Base-by-base conservation (phyloP, 2,888 invertebrate species). In the Papilio elwesi region DNA sequence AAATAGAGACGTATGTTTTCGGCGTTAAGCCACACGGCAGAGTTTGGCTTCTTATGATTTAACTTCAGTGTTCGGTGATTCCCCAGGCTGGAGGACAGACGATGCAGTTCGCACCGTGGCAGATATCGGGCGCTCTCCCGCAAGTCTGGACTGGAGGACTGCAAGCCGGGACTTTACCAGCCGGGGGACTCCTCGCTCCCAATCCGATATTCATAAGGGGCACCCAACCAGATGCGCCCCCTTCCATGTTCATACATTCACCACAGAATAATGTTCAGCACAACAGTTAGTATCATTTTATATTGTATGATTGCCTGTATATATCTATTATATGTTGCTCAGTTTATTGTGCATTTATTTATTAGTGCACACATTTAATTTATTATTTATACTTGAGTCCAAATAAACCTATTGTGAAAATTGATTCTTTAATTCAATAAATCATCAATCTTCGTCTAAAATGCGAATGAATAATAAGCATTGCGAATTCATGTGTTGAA, bases 161-260 rank as follows among this genome's bases (percentile, higher is more conserved):
- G 38, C 97, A 96, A 79, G 79, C 81, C 6, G 96, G 96, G 0
- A 95, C 95, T 51, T 90, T 96, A 12, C 92, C 97, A 0, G 92
- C 97, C 0, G 95, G 92, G 4, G 90, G 91, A 0, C 94, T 96
- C 0, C 88, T 97, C 7, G 95, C 96, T 0, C 96, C 96, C 15
- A 97, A 97, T 90, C 97, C 96, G 9, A 97, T 98, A 81, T 96
- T 97, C 86, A 97, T 98, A 78, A 91, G 98, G 55, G 97, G 97
- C 26, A 95, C 96, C 0, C 97, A 97, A 83, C 95, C 96, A 1
- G 97, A 97, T 84, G 91, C 94, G 0, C 82, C 85, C 12, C 93
- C 94, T 12, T 95, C 96, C 49, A 97, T 98, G 97, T 98, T 97
- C 85, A 97, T 98, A 80, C 97, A 96, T 78, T 96, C 96, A 78